Evolutionary conservation across 1,140 invertebrate genomes (phyloP).

Genomic region (Pachypeltis micranthus): DNA sequence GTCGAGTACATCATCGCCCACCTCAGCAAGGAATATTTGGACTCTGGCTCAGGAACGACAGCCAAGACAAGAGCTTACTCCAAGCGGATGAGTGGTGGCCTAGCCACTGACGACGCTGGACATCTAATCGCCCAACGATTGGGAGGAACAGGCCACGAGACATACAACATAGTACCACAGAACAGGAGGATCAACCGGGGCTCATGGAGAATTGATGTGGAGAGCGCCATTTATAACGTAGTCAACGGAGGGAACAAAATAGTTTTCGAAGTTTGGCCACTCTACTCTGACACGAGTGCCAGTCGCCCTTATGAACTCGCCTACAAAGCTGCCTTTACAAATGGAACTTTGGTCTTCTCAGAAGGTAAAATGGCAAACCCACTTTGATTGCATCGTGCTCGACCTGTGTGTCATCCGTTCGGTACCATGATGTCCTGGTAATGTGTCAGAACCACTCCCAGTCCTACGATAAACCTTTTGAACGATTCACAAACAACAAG

Average conservation of each 20-base stretch:
- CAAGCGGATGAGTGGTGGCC: neutral
- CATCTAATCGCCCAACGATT: constrained; percentile 5
- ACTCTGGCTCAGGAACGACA: neutral
- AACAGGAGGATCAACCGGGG: constrained; percentile 1
- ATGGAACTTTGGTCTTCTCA: neutral
- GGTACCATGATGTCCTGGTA: too few species aligned
- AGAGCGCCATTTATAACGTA: neutral
- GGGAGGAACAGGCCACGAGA: constrained; percentile 2
- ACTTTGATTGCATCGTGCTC: too few species aligned
- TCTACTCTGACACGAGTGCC: neutral
- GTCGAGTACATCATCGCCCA: constrained; percentile 10
- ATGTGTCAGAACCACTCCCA: too few species aligned
- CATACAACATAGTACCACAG: constrained; percentile 8
- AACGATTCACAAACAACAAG: too few species aligned
- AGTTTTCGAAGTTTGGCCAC: neutral
- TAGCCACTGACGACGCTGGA: constrained; percentile 2
- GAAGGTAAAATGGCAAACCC: neutral
- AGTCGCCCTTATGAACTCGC: neutral
- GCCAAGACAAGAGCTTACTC: neutral
- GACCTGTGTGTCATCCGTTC: too few species aligned
- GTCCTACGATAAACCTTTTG: too few species aligned
- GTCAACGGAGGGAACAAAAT: constrained; percentile 7
- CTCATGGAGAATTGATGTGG: neutral
- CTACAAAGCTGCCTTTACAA: neutral
- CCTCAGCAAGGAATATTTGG: neutral